A percentile compares a stretch with the other conserved stretches of the same genome.
Evolutionary conservation across 1,140 invertebrate species (phyloP).

Genomic region (Palaemon carinicauda): DNA sequence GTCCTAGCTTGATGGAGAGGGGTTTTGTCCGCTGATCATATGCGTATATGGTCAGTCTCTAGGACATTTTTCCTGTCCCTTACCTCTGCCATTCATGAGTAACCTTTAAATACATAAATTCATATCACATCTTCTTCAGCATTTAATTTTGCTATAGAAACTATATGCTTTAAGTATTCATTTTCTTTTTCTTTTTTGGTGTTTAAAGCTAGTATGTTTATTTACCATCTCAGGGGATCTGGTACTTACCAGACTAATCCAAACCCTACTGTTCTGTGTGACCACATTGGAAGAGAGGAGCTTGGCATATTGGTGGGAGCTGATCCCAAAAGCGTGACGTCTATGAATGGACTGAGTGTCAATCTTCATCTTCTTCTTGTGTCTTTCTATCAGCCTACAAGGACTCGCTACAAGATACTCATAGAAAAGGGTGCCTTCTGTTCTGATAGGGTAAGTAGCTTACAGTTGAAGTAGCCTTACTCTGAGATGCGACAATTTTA

Average conservation of each 20-base stretch:
- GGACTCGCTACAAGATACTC: constrained; percentile 22
- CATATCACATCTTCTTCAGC: too few relatives aligned
- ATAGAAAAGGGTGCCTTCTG: constrained; percentile 23
- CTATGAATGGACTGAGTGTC: constrained; percentile 71
- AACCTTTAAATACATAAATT: too few relatives aligned
- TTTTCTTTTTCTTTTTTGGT: too few relatives aligned
- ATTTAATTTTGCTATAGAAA: too few relatives aligned
- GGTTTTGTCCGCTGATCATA: too few relatives aligned
- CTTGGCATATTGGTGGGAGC: constrained; percentile 67
- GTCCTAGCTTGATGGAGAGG: too few relatives aligned
- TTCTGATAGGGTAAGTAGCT: constrained; percentile 25
- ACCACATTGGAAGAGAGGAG: constrained; percentile 64
- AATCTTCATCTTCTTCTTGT: constrained; percentile 15
- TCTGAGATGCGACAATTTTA: too few relatives aligned
- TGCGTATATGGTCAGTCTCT: too few relatives aligned
- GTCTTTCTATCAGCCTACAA: constrained; percentile 19
- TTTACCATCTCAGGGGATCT: constrained; percentile 65
- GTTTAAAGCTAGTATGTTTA: not conserved
- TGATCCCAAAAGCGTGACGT: constrained; percentile 65
- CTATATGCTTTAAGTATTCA: too few relatives aligned
- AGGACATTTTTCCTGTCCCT: too few relatives aligned
- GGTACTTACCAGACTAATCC: constrained; percentile 66
- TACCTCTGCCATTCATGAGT: too few relatives aligned
- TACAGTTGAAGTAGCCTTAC: too few relatives aligned
- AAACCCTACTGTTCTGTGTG: constrained; percentile 68